Conservation (phyloP, 2,113 vertebrate species). For the Indri indri region DNA sequence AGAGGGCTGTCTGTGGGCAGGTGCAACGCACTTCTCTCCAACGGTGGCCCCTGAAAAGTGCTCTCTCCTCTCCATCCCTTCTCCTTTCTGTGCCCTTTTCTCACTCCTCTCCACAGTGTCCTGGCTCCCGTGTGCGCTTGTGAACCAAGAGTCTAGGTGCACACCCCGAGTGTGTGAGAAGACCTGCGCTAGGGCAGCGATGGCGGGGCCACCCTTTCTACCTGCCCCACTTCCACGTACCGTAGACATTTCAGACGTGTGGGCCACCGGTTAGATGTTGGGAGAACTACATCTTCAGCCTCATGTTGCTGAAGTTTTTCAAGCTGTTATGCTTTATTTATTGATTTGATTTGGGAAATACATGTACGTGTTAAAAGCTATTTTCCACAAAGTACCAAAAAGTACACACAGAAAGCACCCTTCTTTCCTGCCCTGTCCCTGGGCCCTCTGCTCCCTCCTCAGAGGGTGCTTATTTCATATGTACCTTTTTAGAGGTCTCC, state of each 20-base stretch:
- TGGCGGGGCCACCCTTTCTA: background rate
- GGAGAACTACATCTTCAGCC: background rate
- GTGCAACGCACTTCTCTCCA: background rate
- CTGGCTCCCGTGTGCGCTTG: background rate
- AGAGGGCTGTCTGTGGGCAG: background rate
- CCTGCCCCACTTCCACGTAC: background rate
- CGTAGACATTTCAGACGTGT: fast-evolving
- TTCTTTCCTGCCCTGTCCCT: background rate
- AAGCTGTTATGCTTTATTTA: background rate
- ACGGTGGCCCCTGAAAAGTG: background rate
- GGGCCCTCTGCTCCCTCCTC: background rate
- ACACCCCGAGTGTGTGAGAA: background rate
- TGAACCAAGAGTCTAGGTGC: background rate
- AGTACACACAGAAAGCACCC: background rate
- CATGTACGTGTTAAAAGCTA: background rate
- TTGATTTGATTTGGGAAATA: background rate
- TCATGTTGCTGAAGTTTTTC: background rate
- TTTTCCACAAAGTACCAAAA: background rate
- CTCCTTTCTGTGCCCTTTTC: background rate
- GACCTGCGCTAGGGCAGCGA: background rate
- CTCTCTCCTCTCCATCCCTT: background rate
- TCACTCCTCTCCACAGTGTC: background rate
- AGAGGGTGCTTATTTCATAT: background rate
- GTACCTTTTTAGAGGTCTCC: background rate
- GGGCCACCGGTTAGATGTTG: background rate